Base-by-base conservation (phyloP, 2,888 invertebrate species). In the Mesoligia furuncula region DNA sequence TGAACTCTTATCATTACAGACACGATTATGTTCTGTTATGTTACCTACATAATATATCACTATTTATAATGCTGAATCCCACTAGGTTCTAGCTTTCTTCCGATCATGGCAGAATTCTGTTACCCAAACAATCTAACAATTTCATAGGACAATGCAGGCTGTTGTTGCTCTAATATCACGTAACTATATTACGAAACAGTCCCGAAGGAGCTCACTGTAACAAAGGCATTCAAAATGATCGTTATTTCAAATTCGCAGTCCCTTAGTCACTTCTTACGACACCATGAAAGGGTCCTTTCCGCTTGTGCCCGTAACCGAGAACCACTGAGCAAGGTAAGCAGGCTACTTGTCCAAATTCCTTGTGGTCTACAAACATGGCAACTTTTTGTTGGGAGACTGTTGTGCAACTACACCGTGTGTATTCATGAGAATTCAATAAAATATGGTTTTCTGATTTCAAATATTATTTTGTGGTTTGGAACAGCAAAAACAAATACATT, bases 221-320 rank as follows among this genome's bases (percentile, higher is more conserved):
- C 80, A 80, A 81, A 74, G 51, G 62, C 48, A 84, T 74, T 74
- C 15, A 66, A 48, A 69, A n/a, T 36, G 13, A 62, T 57, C 17
- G 72, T 59, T 74, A 67, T 62, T n/a, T 36, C 66, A 36, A 85
- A 84, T 84, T 81, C 64, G 5, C 27, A 45, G n/a, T 69, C 51
- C 74, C 74, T 85, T 75, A 84, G 85, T 85, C 85, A 84, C 62
- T n/a, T 66, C 51, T 84, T 84, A 59, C 85, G 57, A 81, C 74
- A 84, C 69, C 72, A 84, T 67, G 74, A 84, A 84, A 78, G 78
- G 85, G 81, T 84, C 74, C 78, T 84, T 84, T 84, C 84, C 78
- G 85, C 69, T 84, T 75, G 81, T 84, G 70, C 81, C 74, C 78
- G 81, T 84, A 84, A 84, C 84, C 84, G 81, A 81, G 84, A 84